These are phyloP conservation scores for Notiomystis cincta DNA, from an alignment of 2,113 vertebrate genomes.

Conservation along the genomic window DNA sequence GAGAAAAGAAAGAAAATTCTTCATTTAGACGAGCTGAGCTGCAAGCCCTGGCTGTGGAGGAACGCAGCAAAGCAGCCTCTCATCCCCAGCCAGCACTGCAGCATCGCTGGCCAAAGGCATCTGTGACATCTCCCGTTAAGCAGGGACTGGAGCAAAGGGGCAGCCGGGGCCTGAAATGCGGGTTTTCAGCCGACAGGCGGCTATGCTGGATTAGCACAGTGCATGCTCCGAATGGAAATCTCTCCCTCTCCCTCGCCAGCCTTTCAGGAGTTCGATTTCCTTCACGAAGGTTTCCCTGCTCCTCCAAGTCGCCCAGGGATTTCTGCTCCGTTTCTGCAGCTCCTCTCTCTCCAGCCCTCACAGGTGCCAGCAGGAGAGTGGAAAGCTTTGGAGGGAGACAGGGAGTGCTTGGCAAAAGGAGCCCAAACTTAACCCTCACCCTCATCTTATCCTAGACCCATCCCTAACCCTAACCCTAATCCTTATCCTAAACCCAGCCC, in stretches of 20 bases:
- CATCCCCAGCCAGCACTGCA: conserved; percentile 32
- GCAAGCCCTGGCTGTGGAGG: not conserved
- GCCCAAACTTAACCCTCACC: not conserved
- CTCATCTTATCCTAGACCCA: not conserved
- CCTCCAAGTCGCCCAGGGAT: not conserved
- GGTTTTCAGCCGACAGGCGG: conserved; percentile 49
- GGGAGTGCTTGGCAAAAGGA: not conserved
- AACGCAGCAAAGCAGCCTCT: not conserved
- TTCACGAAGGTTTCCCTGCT: not conserved
- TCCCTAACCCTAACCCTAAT: not conserved
- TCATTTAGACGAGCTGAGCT: not conserved
- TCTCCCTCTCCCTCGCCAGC: not conserved
- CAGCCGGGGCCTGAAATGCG: conserved; percentile 24
- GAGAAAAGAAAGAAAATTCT: not conserved
- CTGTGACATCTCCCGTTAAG: conserved; percentile 48
- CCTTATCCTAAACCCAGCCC: not conserved
- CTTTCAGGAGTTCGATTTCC: not conserved
- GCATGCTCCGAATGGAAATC: conserved; percentile 44
- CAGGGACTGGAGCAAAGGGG: conserved; percentile 29
- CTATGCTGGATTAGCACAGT: conserved; percentile 5
- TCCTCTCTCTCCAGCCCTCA: rapidly evolving
- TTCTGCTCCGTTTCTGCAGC: not conserved
- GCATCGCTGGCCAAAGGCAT: conserved; percentile 32
- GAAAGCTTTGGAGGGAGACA: rapidly evolving
- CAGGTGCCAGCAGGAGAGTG: not conserved